Evolutionary conservation across 1,140 invertebrate species (phyloP), one percentile per base, ranked within the genome.

Genomic region (Lepidotrigona ventralis): DNA sequence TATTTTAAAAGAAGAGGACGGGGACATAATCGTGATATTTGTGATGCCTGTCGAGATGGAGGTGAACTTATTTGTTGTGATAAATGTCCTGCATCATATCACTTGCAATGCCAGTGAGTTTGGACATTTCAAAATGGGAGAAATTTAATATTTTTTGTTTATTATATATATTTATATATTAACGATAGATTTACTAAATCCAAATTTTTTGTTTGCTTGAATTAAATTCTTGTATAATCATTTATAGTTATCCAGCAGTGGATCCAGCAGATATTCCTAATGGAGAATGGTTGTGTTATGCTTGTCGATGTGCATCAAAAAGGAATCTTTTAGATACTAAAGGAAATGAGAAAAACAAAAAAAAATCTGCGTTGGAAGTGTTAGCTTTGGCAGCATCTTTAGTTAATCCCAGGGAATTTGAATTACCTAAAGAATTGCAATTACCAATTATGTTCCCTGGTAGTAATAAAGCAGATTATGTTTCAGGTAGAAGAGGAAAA

Each of bases 51-150:
- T 92, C 96, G 97, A 86, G 98, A 99, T 95, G 98, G 98, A 63
- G 98, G 98, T 54, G 98, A 99, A 93, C 94, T 99, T n/a, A 96
- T 99, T 74, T 99, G 98, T 92, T 99, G 99, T 93, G 98, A 99
- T 92, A 96, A 97, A 85, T 99, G 98, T 92, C 98, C 98, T 58
- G 97, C 98, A 58, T 98, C 98, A 58, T 99, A 99, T 94, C 98
- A 99, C 94, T 95, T 99, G 69, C 96, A 97, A 75, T 99, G 98
- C 96, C 98, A 99, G 98, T 98, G 95, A 96, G 97, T 95, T 84
- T 12, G 58, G 46, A 63, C 66, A 39, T 15, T 79, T 78, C 1
- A 29, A 46, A 53, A 79, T 46, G 14, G n/a, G n/a, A 70, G 39
- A 53, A 8, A 26, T 53, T 53, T n/a, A 26, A 51, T 72, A 12